phyloP scores from a whole-genome alignment of 2,113 vertebrate species.

The Phainopepla nitens region DNA sequence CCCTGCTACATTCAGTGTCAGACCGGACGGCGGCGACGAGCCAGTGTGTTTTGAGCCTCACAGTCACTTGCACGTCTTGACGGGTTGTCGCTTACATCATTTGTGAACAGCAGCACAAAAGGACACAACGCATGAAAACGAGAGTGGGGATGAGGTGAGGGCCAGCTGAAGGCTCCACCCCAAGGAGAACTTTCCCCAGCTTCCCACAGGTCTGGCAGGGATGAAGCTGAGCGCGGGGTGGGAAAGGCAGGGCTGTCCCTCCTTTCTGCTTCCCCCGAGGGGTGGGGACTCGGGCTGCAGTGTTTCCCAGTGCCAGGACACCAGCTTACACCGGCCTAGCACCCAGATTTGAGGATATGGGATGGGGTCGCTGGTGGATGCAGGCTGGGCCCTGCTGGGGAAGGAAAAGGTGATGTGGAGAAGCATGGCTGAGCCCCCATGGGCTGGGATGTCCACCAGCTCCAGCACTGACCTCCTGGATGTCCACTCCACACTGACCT shows the following conservation, averaged over 20 bases:
- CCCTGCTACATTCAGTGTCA: constrained; percentile 54
- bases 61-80: neutral
- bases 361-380: neutral
- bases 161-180: neutral
- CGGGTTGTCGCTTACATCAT: neutral
- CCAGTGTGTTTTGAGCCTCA: neutral
- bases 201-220: neutral
- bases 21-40: neutral
- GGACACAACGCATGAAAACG: constrained; percentile 55
- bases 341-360: neutral
- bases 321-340: neutral
- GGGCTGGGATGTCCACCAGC: neutral
- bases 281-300: neutral
- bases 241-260: neutral
- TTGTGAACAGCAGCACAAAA: constrained; percentile 68
- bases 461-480: neutral
- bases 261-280: neutral
- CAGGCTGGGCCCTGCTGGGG: neutral
- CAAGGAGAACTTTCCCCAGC: neutral
- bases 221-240: neutral
- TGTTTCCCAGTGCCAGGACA: neutral
- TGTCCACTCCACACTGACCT: neutral
- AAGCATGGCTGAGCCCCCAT: neutral
- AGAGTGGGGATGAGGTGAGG: constrained; percentile 18
- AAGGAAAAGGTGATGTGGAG: neutral